These are phyloP conservation scores for Semotilus atromaculatus DNA, from an alignment of 2,797 vertebrate genomes.

Conservation along the genomic window DNA sequence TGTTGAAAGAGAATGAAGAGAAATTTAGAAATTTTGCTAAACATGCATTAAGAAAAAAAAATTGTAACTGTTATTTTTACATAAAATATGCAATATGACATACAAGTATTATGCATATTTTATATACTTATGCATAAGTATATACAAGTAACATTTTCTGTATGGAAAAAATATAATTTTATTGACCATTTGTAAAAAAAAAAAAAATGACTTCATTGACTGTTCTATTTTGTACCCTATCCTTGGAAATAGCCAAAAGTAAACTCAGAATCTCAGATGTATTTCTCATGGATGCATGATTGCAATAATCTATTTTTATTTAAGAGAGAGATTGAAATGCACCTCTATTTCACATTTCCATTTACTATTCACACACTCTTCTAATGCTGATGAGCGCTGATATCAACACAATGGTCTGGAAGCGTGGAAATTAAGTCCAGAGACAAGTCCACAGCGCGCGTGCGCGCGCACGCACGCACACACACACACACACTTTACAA, in stretches of 20 bases:
- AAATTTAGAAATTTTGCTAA: not conserved
- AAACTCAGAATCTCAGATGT: not conserved
- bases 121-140: too few species aligned
- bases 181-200: not conserved
- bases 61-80: not conserved
- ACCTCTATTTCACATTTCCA: conserved; percentile 39
- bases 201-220: not conserved
- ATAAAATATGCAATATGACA: too few species aligned
- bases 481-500: not conserved
- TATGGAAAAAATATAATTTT: not conserved
- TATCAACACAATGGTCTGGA: conserved; percentile 46
- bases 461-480: conserved; percentile 1
- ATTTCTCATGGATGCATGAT: not conserved
- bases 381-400: conserved; percentile 59
- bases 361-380: conserved; percentile 45
- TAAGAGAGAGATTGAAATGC: conserved; percentile 23
- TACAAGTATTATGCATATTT: too few species aligned
- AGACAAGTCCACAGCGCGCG: conserved; percentile 5
- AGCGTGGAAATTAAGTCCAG: conserved; percentile 51
- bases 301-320: conserved; percentile 30
- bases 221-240: not conserved
- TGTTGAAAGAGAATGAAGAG: not conserved
- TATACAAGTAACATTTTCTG: not conserved
- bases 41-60: not conserved
- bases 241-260: not conserved